Percentiles rank a stretch among this genome's conserved stretches.
Conservation (phyloP, 1,140 invertebrate species). For the Heliothis subflexa region DNA sequence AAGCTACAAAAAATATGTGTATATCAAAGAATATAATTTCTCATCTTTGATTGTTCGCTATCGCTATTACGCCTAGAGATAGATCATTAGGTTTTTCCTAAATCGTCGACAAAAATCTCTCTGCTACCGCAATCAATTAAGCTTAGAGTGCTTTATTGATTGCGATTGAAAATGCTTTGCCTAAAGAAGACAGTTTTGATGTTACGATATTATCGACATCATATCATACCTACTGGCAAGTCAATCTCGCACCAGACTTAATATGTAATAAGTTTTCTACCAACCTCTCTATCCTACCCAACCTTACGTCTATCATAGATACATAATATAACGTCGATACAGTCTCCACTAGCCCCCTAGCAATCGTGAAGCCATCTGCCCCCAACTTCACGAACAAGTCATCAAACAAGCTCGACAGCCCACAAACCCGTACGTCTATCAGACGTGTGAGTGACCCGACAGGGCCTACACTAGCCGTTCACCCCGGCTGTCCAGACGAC, state of each 20-base stretch:
- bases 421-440: slow-evolving; percentile 45
- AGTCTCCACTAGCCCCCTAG: not conserved
- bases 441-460: slow-evolving; percentile 74
- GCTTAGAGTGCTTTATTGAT: no score
- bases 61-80: no score
- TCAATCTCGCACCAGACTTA: not conserved
- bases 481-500: slow-evolving; percentile 74
- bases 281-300: not conserved
- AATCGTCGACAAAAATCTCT: no score
- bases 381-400: slow-evolving; percentile 10
- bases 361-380: not conserved
- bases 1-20: not conserved
- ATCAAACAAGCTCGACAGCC: slow-evolving; percentile 9
- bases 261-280: not conserved
- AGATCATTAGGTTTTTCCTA: no score
- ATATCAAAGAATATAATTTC: not conserved
- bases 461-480: slow-evolving; percentile 72
- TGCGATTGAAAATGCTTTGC: no score
- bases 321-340: not conserved
- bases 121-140: no score
- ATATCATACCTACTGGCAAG: no score
- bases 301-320: not conserved
- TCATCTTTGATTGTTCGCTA: no score
- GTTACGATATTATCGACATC: no score
- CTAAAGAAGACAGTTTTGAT: no score